Base-by-base conservation (phyloP, 1,140 invertebrate species). In the Drosophila paulistorum region DNA sequence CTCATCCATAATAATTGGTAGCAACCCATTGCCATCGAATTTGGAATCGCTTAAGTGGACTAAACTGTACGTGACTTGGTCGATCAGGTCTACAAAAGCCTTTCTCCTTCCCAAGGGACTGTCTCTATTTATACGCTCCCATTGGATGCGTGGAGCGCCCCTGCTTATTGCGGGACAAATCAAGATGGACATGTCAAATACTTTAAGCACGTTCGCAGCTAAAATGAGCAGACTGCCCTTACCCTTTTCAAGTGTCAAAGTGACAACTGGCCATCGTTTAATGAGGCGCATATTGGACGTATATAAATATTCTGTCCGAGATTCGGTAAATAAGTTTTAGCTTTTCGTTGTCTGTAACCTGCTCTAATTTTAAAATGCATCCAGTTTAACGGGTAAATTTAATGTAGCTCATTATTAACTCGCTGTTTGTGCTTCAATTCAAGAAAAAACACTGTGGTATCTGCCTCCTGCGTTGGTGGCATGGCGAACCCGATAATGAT, bases 171-270 rank as follows among this genome's bases (percentile, higher is more conserved):
- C 23, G 63, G 9, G 20, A 33, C 48, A 23, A 55, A 57, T 65
- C 63, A 65, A 65, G 51, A 65, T 57, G 17, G 63, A 65, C 48
- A 65, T 65, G 48, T 48, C 63, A 35, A 65, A 65, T 65, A 65
- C 63, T 65, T 65, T 65, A 55, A 65, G 63, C 63, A 65, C 63
- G 63, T 65, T 55, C 48, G 33, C 23, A n/a, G 42, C 48, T 54
- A 55, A 35, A 54, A 54, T 54, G 33, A 35, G 42, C 63, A 54
- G 23, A 41, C 7, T 62, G 60, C 20, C 33, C 30, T 54, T 55
- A 65, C 63, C 63, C 63, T 65, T 65, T 65, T 65, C 63, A 65
- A 57, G 63, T 65, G 63, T 65, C 63, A 65, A 65, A 65, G 48
- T 55, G 63, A 57, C 63, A 65, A 55, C 63, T 65, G 51, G 17